Base-by-base conservation (phyloP, 2,797 vertebrate species). In the Spondyliosoma cantharus region DNA sequence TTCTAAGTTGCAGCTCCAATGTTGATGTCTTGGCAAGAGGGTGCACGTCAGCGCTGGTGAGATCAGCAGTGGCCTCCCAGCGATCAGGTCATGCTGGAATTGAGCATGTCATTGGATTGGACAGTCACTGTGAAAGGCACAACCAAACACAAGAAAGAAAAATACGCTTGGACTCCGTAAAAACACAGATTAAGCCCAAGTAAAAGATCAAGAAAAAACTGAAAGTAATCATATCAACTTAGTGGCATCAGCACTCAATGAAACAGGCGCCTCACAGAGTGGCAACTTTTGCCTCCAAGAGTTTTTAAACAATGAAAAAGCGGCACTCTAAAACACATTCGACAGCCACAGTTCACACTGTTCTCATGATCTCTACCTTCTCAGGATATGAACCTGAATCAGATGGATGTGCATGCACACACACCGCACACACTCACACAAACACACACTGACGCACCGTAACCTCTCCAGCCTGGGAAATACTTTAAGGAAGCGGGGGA, bases 331-430 rank as follows among this genome's bases (percentile, higher is more conserved):
- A 71, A 54, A 71, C 32, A 69, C 12, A 22, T 45, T 60, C 66
- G 58, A 69, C 56, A 54, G 70, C 20, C 50, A 29, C 0, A 58
- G 80, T 86, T 87, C 74, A 67, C n/a, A 0, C 49, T 43, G 61
- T 91, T 92, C 90, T 89, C 90, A 92, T 91, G 90, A 91, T 89
- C 88, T 83, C 74, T 80, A 84, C 82, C 71, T 83, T 80, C 73
- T 69, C 87, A 84, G 86, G 87, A 91, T 90, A 79, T 82, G 75
- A 91, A 87, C 83, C 69, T 81, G 69, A 84, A 76, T 90, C 68
- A 78, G 53, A 85, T 66, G 67, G 59, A 87, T 81, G 73, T 79
- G 49, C 56, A 56, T 56, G 74, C 45, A 76, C 45, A 70, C 42
- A 48, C 57, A 69, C 52, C 27, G 27, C 27, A 78, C 57, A 65